phyloP scores from a whole-genome alignment of 2,113 vertebrate genomes.

The Gambusia affinis region DNA sequence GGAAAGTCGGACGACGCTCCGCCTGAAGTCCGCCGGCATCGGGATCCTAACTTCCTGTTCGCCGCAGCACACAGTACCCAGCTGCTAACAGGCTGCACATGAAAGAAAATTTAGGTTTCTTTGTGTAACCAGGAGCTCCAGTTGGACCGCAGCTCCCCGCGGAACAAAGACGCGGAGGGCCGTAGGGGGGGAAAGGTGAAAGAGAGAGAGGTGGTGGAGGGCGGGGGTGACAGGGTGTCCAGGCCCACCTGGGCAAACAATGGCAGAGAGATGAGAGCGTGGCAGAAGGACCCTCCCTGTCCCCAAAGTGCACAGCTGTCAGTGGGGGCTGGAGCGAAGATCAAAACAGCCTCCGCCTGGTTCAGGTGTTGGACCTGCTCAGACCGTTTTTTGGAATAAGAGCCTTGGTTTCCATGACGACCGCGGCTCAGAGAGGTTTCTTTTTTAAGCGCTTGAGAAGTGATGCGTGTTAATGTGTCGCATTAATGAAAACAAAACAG shows the following conservation, averaged over 20 bases:
- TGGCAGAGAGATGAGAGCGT: slow-evolving; percentile 68
- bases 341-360: slow-evolving; percentile 59
- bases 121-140: slow-evolving; percentile 74
- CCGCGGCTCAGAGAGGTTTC: slow-evolving; percentile 30
- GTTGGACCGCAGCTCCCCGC: slow-evolving; percentile 66
- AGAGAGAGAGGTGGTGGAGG: slow-evolving; percentile 11
- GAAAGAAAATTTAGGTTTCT: slow-evolving; percentile 72
- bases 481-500: slow-evolving; percentile 29
- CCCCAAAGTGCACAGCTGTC: slow-evolving; percentile 71
- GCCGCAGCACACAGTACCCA: slow-evolving; percentile 57
- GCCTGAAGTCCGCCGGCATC: slow-evolving; percentile 55
- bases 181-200: slow-evolving; percentile 34
- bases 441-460: slow-evolving; percentile 45
- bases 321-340: slow-evolving; percentile 40
- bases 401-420: slow-evolving; percentile 57
- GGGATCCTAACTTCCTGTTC: slow-evolving; percentile 39
- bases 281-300: slow-evolving; percentile 70
- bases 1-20: not conserved
- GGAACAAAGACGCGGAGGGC: slow-evolving; percentile 63
- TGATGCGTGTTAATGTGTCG: slow-evolving; percentile 36
- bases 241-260: slow-evolving; percentile 78
- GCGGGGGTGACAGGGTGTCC: slow-evolving; percentile 39
- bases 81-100: slow-evolving; percentile 66
- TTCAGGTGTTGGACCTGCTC: slow-evolving; percentile 72
- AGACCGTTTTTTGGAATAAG: slow-evolving; percentile 53